Base-by-base conservation (phyloP, 1,140 invertebrate genomes). In the Brachionus angularis region DNA sequence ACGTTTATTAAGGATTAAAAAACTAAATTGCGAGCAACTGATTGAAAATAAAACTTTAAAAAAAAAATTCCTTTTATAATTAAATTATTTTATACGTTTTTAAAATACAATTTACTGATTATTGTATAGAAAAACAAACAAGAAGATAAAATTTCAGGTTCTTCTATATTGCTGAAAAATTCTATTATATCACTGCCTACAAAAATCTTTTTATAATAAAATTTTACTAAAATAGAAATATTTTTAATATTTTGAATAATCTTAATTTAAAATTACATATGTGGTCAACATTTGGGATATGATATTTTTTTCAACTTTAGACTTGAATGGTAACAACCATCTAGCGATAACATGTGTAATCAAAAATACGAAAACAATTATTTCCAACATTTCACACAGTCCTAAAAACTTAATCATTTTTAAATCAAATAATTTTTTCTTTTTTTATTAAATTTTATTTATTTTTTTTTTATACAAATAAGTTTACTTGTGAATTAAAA, bases 161-260 rank as follows among this genome's bases (percentile, higher is more conserved):
- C 50, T n/a, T 27, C 18, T 10, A 33, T 53, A n/a, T 53, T 33
- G 10, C 27, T 53, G 18, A 53, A 53, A 53, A 53, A 53, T 53
- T 53, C 50, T 4, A 53, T 31, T 31, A 53, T n/a, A 53, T 53
- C 50, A 8, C 50, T 29, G 33, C 50, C 50, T 7, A 16, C 29
- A 53, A 53, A 27, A 53, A 53, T 53, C 50, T 53, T 53, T 33
- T n/a, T n/a, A n/a, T n/a, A n/a, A n/a, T n/a, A n/a, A n/a, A n/a
- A n/a, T n/a, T n/a, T n/a, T n/a, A n/a, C n/a, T n/a, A n/a, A 29
- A 53, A 53, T 12, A 53, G 33, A 33, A 53, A 50, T 8, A 21
- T 4, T 14, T 21, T 50, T 50, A 27, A 27, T 27, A 27, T 12
- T 21, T n/a, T 46, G 23, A 18, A 50, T 27, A 10, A 25, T 50